Evolutionary conservation across 2,797 vertebrate genomes (phyloP), one percentile per base, ranked within the genome.

Genomic region (Gorsachius magnificus): DNA sequence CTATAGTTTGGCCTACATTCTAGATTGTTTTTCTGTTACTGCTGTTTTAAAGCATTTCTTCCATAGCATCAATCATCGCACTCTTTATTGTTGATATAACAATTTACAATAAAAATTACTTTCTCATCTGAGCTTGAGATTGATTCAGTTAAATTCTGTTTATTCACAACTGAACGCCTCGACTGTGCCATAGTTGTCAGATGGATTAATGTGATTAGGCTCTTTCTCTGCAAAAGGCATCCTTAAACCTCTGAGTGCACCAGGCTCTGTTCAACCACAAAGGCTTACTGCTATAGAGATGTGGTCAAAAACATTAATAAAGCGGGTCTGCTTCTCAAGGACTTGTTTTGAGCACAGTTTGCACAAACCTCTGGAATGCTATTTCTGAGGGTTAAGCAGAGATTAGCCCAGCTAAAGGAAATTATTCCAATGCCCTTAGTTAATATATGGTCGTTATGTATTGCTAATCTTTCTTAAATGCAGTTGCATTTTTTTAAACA

Each of bases 341-440:
- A 19, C n/a, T 11, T 74, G 60, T 33, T 91, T 41, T 29, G 51
- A 28, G 31, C 9, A 12, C 7, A 56, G 63, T 69, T 87, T 84
- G 57, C 35, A 56, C 38, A 70, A 69, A 75, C 45, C 65, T 68
- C 28, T 58, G 60, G 79, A 80, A 93, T 92, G 80, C 21, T 54
- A 61, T 93, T 93, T 64, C 50, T 24, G 41, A 72, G 69, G 83
- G 69, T 90, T 68, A 46, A 84, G 65, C 58, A 54, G 66, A 94
- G 90, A 90, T 95, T 71, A 90, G 56, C 53, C 26, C 83, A 54
- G 86, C 54, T 63, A 61, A 81, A 85, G 78, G 76, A 77, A 94
- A 75, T n/a, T 3, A 57, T 83, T 68, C 70, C 82, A 71, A 25
- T 56, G 64, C 17, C 86, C 64, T 92, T 66, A 56, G 56, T 77